Base-by-base conservation (phyloP, 1,140 invertebrate species). In the Aplysia californica region DNA sequence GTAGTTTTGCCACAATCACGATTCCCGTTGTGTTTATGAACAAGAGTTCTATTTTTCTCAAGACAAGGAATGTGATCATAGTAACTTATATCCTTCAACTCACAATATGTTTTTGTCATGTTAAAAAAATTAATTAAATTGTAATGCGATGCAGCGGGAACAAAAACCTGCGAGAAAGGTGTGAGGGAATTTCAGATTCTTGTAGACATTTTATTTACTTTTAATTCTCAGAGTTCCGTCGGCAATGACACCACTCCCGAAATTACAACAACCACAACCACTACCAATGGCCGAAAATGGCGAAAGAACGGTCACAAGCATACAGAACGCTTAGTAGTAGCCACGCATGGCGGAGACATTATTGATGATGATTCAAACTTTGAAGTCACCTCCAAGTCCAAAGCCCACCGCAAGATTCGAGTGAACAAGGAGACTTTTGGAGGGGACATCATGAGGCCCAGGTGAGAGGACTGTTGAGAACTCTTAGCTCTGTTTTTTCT, bases 371-470 rank as follows among this genome's bases (percentile, higher is more conserved):
- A 88, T 69, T 84, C 84, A 44, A 88, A 89, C 55, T 91, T 90
- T 86, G 86, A 88, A 77, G 69, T 91, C 61, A 90, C 86, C 26
- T 89, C 89, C 35, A 90, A 90, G 81, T 88, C 88, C 26, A 88
- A 87, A 80, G 87, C 86, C 39, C 87, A 90, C 80, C 89, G 88
- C 68, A 89, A 86, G 75, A 86, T 90, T 31, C 87, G 89, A 80
- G 86, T 87, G 59, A 85, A 88, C 55, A 83, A 87, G n/a, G 86
- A 88, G 72, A 80, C 83, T 10, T 89, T 82, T 85, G 86, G 87
- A 15, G 89, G 89, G n/a, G 85, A 90, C 72, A 86, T 89, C 56
- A 81, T 87, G 35, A 81, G 80, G 50, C 87, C 89, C 68, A 87
- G 84, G 89, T 90, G 82, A 79, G n/a, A n/a, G n/a, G n/a, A n/a